phyloP scores from a whole-genome alignment of 1,140 invertebrate species.

The Ostrea denselamellosa region DNA sequence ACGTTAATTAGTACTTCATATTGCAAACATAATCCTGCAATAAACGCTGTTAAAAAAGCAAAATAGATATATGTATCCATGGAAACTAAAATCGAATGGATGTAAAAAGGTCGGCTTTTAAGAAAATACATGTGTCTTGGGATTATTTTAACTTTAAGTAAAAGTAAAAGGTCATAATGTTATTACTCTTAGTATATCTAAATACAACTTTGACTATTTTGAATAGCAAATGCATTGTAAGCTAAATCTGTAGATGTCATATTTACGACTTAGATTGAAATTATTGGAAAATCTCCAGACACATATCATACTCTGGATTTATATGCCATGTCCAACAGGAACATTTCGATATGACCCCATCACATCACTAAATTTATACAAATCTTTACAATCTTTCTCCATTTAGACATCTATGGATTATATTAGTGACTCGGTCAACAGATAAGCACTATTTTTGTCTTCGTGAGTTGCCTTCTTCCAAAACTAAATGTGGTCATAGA shows the following conservation, averaged over 20 bases:
- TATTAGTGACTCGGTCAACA: slow-evolving; percentile 10
- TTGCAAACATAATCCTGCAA: too few relatives aligned
- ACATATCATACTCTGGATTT: too few relatives aligned
- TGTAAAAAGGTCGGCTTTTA: not conserved
- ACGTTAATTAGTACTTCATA: not conserved
- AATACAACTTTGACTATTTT: too few relatives aligned
- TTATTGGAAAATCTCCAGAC: too few relatives aligned
- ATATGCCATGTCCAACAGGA: too few relatives aligned
- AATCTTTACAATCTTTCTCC: not conserved
- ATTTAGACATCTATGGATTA: not conserved
- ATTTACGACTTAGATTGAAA: too few relatives aligned
- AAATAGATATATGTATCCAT: not conserved
- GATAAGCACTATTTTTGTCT: not conserved
- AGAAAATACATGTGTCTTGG: not conserved
- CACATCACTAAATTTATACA: not conserved
- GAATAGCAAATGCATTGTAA: too few relatives aligned
- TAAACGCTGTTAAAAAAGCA: not conserved
- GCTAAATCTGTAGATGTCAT: too few relatives aligned
- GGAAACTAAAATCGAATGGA: not conserved
- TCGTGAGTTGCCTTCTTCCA: not conserved
- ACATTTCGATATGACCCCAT: not conserved
- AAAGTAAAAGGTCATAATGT: too few relatives aligned
- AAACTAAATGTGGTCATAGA: slow-evolving; percentile 21
- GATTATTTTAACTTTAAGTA: too few relatives aligned
- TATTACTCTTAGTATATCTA: too few relatives aligned